Base-by-base conservation (phyloP, 2,113 vertebrate species). In the Onychostoma macrolepis region DNA sequence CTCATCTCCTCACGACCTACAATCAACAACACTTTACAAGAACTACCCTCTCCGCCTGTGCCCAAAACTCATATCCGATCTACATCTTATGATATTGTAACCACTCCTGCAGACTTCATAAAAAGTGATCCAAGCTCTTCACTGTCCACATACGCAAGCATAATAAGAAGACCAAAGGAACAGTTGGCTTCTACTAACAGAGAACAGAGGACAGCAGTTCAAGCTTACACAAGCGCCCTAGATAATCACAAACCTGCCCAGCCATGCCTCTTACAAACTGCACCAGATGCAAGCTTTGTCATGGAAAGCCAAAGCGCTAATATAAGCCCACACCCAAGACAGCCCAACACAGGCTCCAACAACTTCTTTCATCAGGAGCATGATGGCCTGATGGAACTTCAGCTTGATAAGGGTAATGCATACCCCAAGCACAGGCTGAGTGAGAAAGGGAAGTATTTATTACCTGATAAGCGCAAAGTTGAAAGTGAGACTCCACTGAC, bases 1-100 rank as follows among this genome's bases (percentile, higher is more conserved):
- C 93, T 95, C 3, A 91, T 91, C 77, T 94, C 94, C 12, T 71
- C 74, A 69, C 89, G 93, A 84, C 88, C 88, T 80, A 30, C 90
- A 72, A 85, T 89, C 36, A 12, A 89, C 88, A 90, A 90, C 85
- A 28, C 67, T 83, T 83, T 76, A 58, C 86, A 65, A 24, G 41
- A 28, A 26, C 36, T 15, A 85, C 8, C 86, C 90, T 72, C 90
- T 91, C 63, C 88, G 85, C 33, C 88, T 48, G 76, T 19, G 2
- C 4, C 85, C 11, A 58, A 67, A 56, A 69, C 65, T 0, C 86
- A 78, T 13, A 19, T 9, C 53, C 58, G 33, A 72, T 88, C 80
- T 30, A 48, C 69, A 33, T 87, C 86, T 38, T 61, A 72, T 38
- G 45, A 71, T 61, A 86, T 38, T 71, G 33, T 72, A 77, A 38